A percentile compares a stretch with the other conserved stretches of the same genome.
phyloP scores from a whole-genome alignment of 2,888 invertebrate species.

The Amiota mariae region DNA sequence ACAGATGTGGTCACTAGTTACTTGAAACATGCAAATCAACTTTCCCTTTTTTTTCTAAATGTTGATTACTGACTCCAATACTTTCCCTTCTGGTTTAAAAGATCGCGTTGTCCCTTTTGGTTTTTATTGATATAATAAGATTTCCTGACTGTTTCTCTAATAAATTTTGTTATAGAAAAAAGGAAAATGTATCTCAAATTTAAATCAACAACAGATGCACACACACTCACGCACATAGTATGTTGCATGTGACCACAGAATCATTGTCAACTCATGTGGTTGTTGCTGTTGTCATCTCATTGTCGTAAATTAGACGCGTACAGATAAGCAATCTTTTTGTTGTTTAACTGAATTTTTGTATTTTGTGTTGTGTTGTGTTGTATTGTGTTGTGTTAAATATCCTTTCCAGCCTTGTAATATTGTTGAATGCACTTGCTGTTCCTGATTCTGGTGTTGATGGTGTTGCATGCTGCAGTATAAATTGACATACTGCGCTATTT shows the following conservation, averaged over 20 bases:
- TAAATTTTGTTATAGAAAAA: not conserved
- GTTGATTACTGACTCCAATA: no score
- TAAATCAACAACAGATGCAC: slow-evolving; percentile 30
- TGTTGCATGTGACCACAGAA: slow-evolving; percentile 47
- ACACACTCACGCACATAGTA: slow-evolving; percentile 28
- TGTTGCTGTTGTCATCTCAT: slow-evolving; percentile 47
- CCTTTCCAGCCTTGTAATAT: slow-evolving; percentile 11
- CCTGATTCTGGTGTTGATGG: not conserved
- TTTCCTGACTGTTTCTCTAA: no score
- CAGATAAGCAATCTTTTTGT: slow-evolving; percentile 71
- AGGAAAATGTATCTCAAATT: not conserved
- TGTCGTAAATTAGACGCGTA: slow-evolving; percentile 72
- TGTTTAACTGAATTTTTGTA: slow-evolving; percentile 46
- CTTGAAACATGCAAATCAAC: no score
- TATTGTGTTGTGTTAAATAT: slow-evolving; percentile 25
- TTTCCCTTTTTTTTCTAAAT: no score
- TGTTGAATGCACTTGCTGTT: slow-evolving; percentile 3
- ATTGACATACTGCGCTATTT: not conserved
- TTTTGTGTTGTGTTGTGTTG: slow-evolving; percentile 32
- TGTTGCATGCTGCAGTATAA: not conserved
- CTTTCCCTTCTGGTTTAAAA: no score
- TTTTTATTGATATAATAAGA: no score
- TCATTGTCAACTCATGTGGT: slow-evolving; percentile 42
- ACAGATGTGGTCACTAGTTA: no score
- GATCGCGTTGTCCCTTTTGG: no score